Percentiles rank a stretch among this genome's conserved stretches.
Evolutionary conservation across 2,113 vertebrate genomes (phyloP).

Genomic region (Accipiter virgatus): DNA sequence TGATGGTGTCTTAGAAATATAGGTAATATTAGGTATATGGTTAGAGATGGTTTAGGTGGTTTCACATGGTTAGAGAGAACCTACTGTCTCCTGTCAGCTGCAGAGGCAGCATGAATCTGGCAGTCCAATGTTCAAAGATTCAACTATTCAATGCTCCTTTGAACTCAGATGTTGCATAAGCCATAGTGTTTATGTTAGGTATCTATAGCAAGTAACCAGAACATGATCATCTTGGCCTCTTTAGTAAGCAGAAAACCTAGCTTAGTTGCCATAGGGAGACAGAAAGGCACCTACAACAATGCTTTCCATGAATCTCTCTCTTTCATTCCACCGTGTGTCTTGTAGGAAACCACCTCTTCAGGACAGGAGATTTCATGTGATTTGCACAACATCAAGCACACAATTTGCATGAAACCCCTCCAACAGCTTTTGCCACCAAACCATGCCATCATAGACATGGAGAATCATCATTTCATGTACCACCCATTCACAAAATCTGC

Average conservation of each 20-base stretch:
- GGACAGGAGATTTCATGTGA: not conserved
- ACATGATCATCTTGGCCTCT: not conserved
- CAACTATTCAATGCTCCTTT: not conserved
- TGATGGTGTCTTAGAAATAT: not conserved
- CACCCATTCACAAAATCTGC: not conserved
- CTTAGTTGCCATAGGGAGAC: not conserved
- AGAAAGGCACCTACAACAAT: not conserved
- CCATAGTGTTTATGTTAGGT: not conserved
- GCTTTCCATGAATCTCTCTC: not conserved
- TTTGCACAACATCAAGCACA: not conserved
- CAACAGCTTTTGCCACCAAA: not conserved
- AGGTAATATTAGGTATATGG: not conserved
- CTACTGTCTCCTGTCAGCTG: not conserved
- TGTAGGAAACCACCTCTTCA: not conserved
- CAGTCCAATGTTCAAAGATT: not conserved
- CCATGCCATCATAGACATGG: not conserved
- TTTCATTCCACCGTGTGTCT: not conserved
- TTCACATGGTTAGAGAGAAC: not conserved
- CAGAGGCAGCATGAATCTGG: not conserved
- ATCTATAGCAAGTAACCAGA: not conserved
- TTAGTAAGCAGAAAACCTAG: not conserved
- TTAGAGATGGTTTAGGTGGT: not conserved
- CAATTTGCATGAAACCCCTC: not conserved
- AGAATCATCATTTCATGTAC: not conserved
- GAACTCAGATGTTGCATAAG: not conserved